phyloP scores from a whole-genome alignment of 92 coral and sea anemone genomes.

The Siderastrea radians region DNA sequence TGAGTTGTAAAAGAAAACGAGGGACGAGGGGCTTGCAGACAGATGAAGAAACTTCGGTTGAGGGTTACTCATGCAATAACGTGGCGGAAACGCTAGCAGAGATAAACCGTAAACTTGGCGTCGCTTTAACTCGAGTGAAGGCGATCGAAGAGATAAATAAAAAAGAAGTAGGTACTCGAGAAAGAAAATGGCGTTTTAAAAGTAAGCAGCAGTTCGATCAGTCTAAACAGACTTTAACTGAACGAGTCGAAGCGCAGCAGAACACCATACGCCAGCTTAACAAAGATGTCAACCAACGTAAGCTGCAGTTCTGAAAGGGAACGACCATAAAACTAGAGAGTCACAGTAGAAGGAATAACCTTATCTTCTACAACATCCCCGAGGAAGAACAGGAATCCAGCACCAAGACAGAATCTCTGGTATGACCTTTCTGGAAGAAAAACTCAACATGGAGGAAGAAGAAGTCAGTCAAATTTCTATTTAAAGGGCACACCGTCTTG shows the following conservation, averaged over 20 bases:
- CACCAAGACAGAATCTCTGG: constrained; percentile 3
- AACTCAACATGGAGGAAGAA: constrained; percentile 30
- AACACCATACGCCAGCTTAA: background rate
- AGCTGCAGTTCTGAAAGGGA: constrained; percentile 1
- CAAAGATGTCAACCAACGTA: constrained; percentile 21
- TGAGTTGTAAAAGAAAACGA: background rate
- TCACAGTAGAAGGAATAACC: constrained; percentile 46
- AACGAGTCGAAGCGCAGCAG: background rate
- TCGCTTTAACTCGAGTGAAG: constrained; percentile 24
- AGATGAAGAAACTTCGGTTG: background rate
- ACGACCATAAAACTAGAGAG: constrained; percentile 25
- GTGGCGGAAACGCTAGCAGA: constrained; percentile 35
- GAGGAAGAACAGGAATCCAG: constrained; percentile 3
- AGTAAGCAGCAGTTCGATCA: constrained; percentile 36
- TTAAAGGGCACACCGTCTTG: constrained; percentile 30
- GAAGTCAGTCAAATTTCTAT: constrained; percentile 24
- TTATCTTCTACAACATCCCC: constrained; percentile 24
- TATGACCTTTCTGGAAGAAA: background rate
- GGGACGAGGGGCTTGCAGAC: constrained; percentile 21
- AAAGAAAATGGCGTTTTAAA: constrained; percentile 13
- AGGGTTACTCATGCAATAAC: background rate
- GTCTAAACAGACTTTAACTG: constrained; percentile 3
- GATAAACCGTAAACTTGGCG: constrained; percentile 29
- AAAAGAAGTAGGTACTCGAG: background rate
- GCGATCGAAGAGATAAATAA: constrained; percentile 37